Evolutionary conservation across 2,797 vertebrate genomes (phyloP), one percentile per base, ranked within the genome.

Genomic region (Bradypus variegatus): DNA sequence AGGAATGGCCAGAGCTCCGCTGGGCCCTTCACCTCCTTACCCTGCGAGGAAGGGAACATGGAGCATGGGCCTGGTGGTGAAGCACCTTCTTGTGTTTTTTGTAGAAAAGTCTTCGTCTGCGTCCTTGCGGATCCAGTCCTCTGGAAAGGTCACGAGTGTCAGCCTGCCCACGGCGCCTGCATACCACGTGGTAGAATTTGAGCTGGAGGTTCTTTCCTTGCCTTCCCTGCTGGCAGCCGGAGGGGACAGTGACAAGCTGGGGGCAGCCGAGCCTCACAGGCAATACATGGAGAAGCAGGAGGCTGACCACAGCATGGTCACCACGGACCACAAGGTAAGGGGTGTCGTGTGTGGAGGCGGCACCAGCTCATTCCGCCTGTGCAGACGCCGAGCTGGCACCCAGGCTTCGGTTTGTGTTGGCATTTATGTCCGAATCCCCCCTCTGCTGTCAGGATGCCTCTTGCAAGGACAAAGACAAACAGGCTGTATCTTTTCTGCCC

Each of bases 71-170:
- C 2, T 1, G 1, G 50, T 92, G 86, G 84, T 93, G 79, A 96
- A 91, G 60, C 18, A 50, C 21, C 60, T 36, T 62, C 93, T 19
- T 88, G n/a, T 29, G 1, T 85, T n/a, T 64, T 50, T 90, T 95
- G 0, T 94, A 99, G 99, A 99, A 96, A 96, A 97, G 91, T 96
- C 98, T 69, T 97, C 97, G 0, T 98, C 98, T 2, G 97, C 97
- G 14, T 86, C 94, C 9, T 96, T 99, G 88, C 98, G 96, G 95
- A 98, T 99, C 95, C 98, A 99, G 94, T 98, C 98, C 0, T 99
- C 99, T 4, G 98, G 99, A 95, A 99, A 98, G 97, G 98, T 99
- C 95, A 99, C 98, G 33, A 99, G 99, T 96, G 98, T 99, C 96
- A 97, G 97, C 82, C 97, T 99, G 92, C 99, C 99, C 0, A 94